A percentile compares a stretch with the other conserved stretches of the same genome.
These are phyloP conservation scores for Trididemnum clinides DNA, from an alignment of 23 tunicate species.

Conservation along the genomic window DNA sequence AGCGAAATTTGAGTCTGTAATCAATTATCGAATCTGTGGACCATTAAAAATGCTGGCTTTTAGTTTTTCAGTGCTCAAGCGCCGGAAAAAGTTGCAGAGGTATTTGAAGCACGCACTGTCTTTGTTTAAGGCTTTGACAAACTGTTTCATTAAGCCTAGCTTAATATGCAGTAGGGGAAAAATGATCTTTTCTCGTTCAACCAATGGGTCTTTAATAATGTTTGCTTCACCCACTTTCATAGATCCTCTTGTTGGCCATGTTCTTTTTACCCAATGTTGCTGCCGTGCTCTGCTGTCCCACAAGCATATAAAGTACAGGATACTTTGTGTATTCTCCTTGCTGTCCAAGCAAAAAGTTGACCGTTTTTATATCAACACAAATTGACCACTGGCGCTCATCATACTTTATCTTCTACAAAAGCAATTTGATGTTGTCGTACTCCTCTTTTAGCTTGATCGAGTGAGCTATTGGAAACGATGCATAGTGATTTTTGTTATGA, in stretches of 20 bases:
- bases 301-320: neutral
- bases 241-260: neutral
- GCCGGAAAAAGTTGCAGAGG: too few relatives aligned
- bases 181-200: neutral
- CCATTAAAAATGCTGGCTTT: too few relatives aligned
- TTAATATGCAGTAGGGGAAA: neutral
- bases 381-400: too few relatives aligned
- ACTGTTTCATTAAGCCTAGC: too few relatives aligned
- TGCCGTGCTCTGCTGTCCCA: neutral
- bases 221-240: too few relatives aligned
- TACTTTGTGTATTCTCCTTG: neutral
- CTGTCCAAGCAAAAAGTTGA: neutral
- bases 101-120: neutral
- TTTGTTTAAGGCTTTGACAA: neutral
- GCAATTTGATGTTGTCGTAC: neutral
- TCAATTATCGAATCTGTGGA: too few relatives aligned
- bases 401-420: neutral
- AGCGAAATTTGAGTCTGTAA: too few relatives aligned
- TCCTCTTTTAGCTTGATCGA: too few relatives aligned
- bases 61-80: too few relatives aligned
- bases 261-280: neutral
- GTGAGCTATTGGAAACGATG: too few relatives aligned
- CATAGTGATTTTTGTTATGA: neutral
- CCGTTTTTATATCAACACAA: too few relatives aligned
- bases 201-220: too few relatives aligned